Evolutionary conservation across 2,113 vertebrate genomes (phyloP), one percentile per base, ranked within the genome.

Genomic region (Athene noctua): DNA sequence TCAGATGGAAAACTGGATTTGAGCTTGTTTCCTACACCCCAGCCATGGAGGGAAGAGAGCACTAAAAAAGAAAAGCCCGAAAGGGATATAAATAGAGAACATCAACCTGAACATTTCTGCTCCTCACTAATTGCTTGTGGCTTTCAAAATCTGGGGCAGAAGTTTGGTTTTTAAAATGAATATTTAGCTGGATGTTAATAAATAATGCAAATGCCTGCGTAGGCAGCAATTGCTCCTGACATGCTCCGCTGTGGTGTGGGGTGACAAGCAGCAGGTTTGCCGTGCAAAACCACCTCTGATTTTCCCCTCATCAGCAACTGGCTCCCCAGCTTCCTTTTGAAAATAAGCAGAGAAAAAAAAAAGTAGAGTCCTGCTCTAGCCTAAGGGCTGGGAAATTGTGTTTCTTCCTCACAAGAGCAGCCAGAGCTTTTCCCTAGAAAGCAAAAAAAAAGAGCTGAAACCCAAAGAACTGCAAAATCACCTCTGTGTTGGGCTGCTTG

Each of bases 401-500:
- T n/a, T 79, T 70, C 40, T 70, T 52, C 51, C 25, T 68, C 65
- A 30, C 8, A 11, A 70, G 75, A 88, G 55, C 62, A 23, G 52
- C 7, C 55, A 17, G 90, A 42, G 62, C 2, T 82, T 72, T 75
- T 88, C n/a, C 74, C 61, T 65, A 11, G 85, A 65, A 29, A 92
- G 62, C 30, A 75, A 23, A 13, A 23, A 34, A 21, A 3, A 26
- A 67, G 23, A 25, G 51, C 19, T 3, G 1, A 62, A 21, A 14
- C 27, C 16, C 62, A 8, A 44, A 80, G 15, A 0, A 0, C 26
- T 7, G 20, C 44, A 52, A 57, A 83, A 59, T 74, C 12, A 0
- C 29, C 55, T 9, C 82, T 1, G 0, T 2, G 0, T 27, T 51
- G 30, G 36, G 9, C 0, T 19, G 44, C 46, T n/a, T 1, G 0